Conservation (phyloP, 2,888 invertebrate species). For the Lobophora halterata region DNA sequence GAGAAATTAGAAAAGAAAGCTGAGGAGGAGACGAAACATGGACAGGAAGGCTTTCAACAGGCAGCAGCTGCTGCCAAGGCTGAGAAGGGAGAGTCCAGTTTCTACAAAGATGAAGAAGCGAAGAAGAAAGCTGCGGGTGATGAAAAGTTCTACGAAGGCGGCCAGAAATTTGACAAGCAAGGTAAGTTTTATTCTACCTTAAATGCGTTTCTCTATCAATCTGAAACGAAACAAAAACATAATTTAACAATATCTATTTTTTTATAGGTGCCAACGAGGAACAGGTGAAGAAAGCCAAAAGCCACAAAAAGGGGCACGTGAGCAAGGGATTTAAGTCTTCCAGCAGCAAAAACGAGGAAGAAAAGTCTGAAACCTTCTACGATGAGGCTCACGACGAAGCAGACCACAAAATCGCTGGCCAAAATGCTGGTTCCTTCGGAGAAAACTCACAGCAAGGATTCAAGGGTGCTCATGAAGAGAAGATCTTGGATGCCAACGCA, state of each 20-base stretch:
- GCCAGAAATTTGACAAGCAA: conserved; percentile 78
- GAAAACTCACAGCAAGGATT: conserved; percentile 79
- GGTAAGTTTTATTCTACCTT: conserved; percentile 58
- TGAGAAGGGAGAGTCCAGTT: conserved; percentile 76
- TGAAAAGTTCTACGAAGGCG: conserved; percentile 81
- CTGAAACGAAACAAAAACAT: too few relatives aligned
- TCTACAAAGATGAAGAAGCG: conserved; percentile 77
- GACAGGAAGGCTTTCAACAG: conserved; percentile 79
- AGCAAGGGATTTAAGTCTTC: conserved; percentile 85
- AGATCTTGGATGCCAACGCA: conserved; percentile 77
- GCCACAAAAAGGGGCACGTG: conserved; percentile 83
- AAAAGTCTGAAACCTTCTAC: conserved; percentile 83
- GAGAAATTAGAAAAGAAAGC: conserved; percentile 78
- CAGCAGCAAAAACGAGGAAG: conserved; percentile 84
- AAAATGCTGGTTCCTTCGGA: conserved; percentile 80
- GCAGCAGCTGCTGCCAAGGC: conserved; percentile 78
- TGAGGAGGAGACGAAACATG: conserved; percentile 78
- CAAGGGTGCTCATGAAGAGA: conserved; percentile 82
- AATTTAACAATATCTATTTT: conserved; percentile 1
- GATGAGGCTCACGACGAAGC: conserved; percentile 84
- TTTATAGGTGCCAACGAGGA: conserved; percentile 75
- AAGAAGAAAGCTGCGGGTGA: conserved; percentile 82
- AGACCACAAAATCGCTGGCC: conserved; percentile 78
- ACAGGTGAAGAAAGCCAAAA: conserved; percentile 77
- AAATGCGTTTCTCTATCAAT: background rate